Evolutionary conservation across 2,888 invertebrate genomes (phyloP).

Genomic region (Magallana nippona): DNA sequence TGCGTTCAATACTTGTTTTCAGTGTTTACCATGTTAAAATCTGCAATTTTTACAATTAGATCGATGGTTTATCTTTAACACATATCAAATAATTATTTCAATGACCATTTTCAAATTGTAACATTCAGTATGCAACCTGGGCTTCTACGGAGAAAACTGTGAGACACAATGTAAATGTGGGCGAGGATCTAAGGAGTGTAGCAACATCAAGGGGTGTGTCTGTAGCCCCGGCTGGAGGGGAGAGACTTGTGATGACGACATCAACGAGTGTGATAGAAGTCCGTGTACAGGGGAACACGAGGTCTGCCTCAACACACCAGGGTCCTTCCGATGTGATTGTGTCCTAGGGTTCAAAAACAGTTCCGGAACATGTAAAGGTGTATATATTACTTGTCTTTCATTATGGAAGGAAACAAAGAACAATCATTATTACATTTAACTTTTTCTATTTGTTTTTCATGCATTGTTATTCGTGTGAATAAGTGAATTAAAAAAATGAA

Average conservation of each 20-base stretch:
- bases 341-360: conserved; percentile 51
- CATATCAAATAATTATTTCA: too few species aligned
- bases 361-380: conserved; percentile 43
- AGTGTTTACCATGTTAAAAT: too few species aligned
- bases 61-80: too few species aligned
- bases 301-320: conserved; percentile 55
- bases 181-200: conserved; percentile 51
- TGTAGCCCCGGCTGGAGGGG: conserved; percentile 58
- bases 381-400: too few species aligned
- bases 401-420: too few species aligned
- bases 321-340: conserved; percentile 58
- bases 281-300: conserved; percentile 53
- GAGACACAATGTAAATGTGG: conserved; percentile 57
- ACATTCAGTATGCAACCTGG: conserved; percentile 54
- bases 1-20: too few species aligned
- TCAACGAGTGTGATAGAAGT: conserved; percentile 54
- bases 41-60: too few species aligned
- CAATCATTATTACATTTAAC: too few species aligned
- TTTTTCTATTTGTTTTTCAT: too few species aligned
- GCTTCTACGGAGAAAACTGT: conserved; percentile 56
- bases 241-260: conserved; percentile 54
- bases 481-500: too few species aligned
- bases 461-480: too few species aligned
- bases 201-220: conserved; percentile 55
- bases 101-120: too few species aligned